phyloP scores from a whole-genome alignment of 2,888 invertebrate species.

The Euspilapteryx auroguttella region DNA sequence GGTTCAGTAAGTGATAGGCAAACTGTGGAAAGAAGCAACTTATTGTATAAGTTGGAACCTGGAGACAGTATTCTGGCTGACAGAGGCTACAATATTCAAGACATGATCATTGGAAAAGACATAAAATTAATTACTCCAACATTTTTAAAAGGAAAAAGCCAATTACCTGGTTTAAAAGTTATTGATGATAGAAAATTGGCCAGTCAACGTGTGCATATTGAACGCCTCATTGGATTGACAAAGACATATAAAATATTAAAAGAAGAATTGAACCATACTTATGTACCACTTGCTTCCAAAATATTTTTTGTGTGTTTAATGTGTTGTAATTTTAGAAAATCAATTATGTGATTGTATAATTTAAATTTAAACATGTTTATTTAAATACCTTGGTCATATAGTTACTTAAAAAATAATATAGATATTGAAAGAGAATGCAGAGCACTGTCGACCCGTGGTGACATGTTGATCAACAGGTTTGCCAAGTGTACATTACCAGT shows the following conservation, averaged over 20 bases:
- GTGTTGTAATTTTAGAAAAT: too few relatives aligned
- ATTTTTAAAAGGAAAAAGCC: too few relatives aligned
- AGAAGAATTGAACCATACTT: slow-evolving; percentile 1
- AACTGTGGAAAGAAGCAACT: background rate
- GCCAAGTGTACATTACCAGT: too few relatives aligned
- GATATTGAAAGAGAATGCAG: too few relatives aligned
- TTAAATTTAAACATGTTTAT: too few relatives aligned
- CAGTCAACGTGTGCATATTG: slow-evolving; percentile 6
- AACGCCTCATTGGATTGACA: slow-evolving; percentile 7
- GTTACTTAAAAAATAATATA: too few relatives aligned
- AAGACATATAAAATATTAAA: slow-evolving; percentile 8
- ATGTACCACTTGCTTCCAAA: slow-evolving; percentile 4
- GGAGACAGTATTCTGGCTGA: background rate
- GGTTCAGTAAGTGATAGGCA: background rate
- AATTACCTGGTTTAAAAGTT: slow-evolving; percentile 6
- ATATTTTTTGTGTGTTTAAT: slow-evolving; percentile 5
- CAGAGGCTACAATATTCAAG: background rate
- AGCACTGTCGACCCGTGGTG: too few relatives aligned
- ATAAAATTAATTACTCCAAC: too few relatives aligned
- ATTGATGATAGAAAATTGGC: slow-evolving; percentile 5
- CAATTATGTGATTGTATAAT: too few relatives aligned
- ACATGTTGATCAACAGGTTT: too few relatives aligned
- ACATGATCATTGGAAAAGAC: too few relatives aligned
- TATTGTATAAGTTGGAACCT: background rate
- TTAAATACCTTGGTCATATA: too few relatives aligned